Percentiles rank a stretch among this genome's conserved stretches.
phyloP scores from a whole-genome alignment of 2,797 vertebrate genomes.

The Sorex maritimensis region DNA sequence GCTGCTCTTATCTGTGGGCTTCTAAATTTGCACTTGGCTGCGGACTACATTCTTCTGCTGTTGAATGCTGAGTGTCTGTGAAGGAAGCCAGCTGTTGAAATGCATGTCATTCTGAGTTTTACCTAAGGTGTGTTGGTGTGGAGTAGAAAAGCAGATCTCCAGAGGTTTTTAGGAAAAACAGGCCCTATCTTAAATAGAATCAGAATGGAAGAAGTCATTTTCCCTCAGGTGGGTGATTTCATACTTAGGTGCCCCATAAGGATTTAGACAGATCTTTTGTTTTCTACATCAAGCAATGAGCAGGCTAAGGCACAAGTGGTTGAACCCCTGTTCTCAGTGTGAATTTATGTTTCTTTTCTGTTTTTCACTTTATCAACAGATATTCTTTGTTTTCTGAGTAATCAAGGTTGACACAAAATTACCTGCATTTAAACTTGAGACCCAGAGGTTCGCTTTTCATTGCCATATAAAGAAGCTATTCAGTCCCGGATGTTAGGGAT shows the following conservation, averaged over 20 bases:
- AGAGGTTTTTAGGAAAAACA: background rate
- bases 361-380: constrained; percentile 4
- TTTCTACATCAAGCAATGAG: background rate
- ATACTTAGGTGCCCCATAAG: constrained; percentile 1
- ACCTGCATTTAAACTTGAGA: constrained; percentile 24
- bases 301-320: background rate
- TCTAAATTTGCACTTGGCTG: background rate
- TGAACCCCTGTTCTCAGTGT: constrained; percentile 37
- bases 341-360: constrained; percentile 1
- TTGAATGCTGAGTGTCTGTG: background rate
- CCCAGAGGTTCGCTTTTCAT: background rate
- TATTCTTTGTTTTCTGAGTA: constrained; percentile 60
- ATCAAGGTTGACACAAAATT: constrained; percentile 21
- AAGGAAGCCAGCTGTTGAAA: background rate
- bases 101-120: background rate
- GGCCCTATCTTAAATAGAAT: background rate
- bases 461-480: constrained; percentile 18
- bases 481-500: background rate
- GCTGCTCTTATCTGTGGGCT: background rate
- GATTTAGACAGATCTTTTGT: background rate
- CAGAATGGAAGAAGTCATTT: background rate
- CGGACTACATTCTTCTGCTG: background rate
- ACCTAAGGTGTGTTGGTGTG: background rate
- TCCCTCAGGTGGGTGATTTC: background rate
- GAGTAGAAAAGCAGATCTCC: background rate